Evolutionary conservation across 2,797 vertebrate genomes (phyloP).

Genomic region (Lithobates sylvaticus): DNA sequence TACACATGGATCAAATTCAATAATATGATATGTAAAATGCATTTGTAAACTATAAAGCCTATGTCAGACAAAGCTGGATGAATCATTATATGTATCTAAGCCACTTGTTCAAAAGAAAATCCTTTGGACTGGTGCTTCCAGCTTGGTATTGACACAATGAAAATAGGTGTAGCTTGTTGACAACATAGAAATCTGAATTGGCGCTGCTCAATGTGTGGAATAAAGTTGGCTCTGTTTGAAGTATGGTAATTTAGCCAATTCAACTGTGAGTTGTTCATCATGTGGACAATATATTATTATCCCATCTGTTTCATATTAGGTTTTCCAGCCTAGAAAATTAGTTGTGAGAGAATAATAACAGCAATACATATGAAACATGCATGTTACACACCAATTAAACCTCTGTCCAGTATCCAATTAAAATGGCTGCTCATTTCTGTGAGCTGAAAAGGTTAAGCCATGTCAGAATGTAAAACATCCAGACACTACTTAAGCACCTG

Average conservation of each 20-base stretch:
- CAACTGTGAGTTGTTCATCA: conserved; percentile 10
- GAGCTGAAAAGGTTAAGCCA: conserved; percentile 41
- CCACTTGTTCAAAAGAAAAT: conserved; percentile 14
- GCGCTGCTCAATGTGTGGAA: conserved; percentile 4
- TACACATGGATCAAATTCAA: conserved; percentile 29
- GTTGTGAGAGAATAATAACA: conserved; percentile 30
- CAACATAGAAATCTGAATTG: conserved; percentile 15
- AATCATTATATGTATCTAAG: conserved; percentile 2
- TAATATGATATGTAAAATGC: conserved; percentile 23
- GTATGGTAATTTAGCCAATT: conserved; percentile 10
- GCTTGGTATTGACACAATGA: conserved; percentile 21
- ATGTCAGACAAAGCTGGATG: conserved; percentile 13
- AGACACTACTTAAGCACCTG: conserved; percentile 44
- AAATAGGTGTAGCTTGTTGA: conserved; percentile 38
- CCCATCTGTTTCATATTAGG: conserved; percentile 50
- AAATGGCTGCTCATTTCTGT: conserved; percentile 42
- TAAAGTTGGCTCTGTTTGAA: conserved; percentile 21
- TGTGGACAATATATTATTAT: conserved; percentile 24
- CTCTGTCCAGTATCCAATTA: not conserved
- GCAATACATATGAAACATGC: not conserved
- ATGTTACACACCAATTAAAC: not conserved
- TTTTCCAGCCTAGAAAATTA: conserved; percentile 5
- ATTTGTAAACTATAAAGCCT: conserved; percentile 6
- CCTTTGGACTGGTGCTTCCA: not conserved
- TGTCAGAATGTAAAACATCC: conserved; percentile 51